Conservation (phyloP, 2,888 invertebrate genomes). For the Lasioglossum morio region DNA sequence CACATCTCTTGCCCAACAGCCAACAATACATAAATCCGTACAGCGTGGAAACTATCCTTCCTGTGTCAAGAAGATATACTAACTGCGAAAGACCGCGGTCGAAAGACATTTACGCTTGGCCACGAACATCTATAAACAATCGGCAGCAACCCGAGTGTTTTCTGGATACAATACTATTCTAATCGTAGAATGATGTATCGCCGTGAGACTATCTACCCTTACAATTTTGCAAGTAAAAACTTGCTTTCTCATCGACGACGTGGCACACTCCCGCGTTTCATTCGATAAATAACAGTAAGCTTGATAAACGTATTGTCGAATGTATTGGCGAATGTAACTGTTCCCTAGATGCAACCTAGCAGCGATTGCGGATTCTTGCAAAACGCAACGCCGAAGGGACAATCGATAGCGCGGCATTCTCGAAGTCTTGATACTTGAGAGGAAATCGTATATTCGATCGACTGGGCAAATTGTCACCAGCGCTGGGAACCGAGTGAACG, state of each 20-base stretch:
- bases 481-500: slow-evolving; percentile 15
- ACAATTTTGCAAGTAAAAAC: slow-evolving; percentile 42
- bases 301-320: slow-evolving; percentile 27
- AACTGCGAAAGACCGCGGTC: neutral
- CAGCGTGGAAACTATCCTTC: neutral
- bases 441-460: slow-evolving; percentile 34
- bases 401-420: neutral
- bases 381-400: slow-evolving; percentile 21
- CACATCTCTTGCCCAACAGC: slow-evolving; percentile 5
- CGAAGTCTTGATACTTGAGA: neutral
- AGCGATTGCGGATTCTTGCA: slow-evolving; percentile 34
- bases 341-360: slow-evolving; percentile 22
- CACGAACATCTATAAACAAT: slow-evolving; percentile 37
- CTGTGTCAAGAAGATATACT: slow-evolving; percentile 31
- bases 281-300: slow-evolving; percentile 23
- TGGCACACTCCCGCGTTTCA: neutral
- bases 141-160: slow-evolving; percentile 41
- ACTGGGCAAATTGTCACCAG: neutral
- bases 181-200: slow-evolving; percentile 16
- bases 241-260: neutral
- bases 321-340: slow-evolving; percentile 22
- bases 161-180: slow-evolving; percentile 32
- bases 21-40: neutral
- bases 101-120: neutral
- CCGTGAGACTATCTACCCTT: slow-evolving; percentile 13